Conservation (phyloP, 2,797 vertebrate species). For the Coregonus suidteri region DNA sequence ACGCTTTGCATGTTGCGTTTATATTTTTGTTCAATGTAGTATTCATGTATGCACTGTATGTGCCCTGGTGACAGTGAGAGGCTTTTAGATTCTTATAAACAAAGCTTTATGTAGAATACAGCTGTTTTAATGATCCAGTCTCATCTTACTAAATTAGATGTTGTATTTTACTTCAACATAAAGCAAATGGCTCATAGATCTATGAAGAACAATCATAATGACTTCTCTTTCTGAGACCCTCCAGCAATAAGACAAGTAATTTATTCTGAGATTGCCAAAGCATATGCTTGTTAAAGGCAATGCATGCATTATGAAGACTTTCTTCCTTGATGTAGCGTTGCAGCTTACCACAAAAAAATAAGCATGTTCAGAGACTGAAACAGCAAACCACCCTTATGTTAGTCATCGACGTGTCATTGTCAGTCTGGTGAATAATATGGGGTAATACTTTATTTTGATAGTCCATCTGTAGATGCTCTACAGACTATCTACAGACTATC, state of each 20-base stretch:
- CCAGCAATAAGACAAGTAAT: background rate
- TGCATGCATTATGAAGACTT: too few relatives aligned
- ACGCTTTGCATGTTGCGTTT: too few relatives aligned
- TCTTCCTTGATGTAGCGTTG: background rate
- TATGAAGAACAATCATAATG: background rate
- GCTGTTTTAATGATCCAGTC: background rate
- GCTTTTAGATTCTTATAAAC: background rate
- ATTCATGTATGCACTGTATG: background rate
- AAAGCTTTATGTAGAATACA: background rate
- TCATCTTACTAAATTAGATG: background rate
- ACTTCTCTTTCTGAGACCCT: background rate
- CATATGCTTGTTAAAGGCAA: background rate
- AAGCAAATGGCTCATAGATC: background rate
- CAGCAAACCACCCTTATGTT: background rate
- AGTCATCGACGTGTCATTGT: background rate
- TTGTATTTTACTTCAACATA: background rate
- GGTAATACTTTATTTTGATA: too few relatives aligned
- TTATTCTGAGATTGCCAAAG: background rate
- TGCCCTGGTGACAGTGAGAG: slow-evolving; percentile 5
- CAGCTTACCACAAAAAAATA: background rate
- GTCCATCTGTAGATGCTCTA: too few relatives aligned
- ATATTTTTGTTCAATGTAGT: background rate
- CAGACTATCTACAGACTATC: too few relatives aligned
- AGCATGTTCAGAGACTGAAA: background rate
- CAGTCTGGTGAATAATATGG: too few relatives aligned